Evolutionary conservation across 2,113 vertebrate species (phyloP), one percentile per base, ranked within the genome.

Genomic region (Plecotus auritus): DNA sequence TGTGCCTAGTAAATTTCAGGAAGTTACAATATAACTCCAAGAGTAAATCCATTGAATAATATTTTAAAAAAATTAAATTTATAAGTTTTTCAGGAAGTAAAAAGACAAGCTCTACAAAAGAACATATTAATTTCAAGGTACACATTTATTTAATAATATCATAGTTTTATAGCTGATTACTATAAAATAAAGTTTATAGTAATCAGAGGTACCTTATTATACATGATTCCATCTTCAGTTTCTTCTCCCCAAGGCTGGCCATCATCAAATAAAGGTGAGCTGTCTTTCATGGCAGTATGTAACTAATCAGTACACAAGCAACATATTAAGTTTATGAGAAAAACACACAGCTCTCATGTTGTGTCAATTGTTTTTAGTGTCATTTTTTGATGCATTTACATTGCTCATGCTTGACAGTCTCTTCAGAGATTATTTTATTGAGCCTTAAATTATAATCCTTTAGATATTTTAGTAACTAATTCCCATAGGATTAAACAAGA

Each of bases 181-280:
- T 61, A 61, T 61, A 28, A 61, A 61, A 9, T 59, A 54, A n/a
- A 45, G 45, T 72, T 80, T 61, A 80, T 32, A 20, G 12, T 85
- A 85, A 76, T 32, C 16, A 35, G 85, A 9, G 7, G 40, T 98
- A 99, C 99, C 99, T 99, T 99, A 95, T 99, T 99, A 92, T 99
- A 99, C 28, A 99, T 98, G 40, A 98, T 97, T 66, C 99, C 99
- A 66, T 99, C 99, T 94, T 99, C 99, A 0, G 99, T 98, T 77
- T 99, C 99, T 94, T 97, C 98, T 78, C 87, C 96, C 91, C 97
- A 98, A 67, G 40, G 95, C 73, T 98, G 98, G 61, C 97, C 98
- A 9, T 98, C 98, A 76, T 98, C 98, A 42, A 98, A 98, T 0
- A 97, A 90, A 1, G 98, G 95, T 1, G 98, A 78, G 0, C 92